phyloP scores from a whole-genome alignment of 2,797 vertebrate species.

The Falco cherrug region DNA sequence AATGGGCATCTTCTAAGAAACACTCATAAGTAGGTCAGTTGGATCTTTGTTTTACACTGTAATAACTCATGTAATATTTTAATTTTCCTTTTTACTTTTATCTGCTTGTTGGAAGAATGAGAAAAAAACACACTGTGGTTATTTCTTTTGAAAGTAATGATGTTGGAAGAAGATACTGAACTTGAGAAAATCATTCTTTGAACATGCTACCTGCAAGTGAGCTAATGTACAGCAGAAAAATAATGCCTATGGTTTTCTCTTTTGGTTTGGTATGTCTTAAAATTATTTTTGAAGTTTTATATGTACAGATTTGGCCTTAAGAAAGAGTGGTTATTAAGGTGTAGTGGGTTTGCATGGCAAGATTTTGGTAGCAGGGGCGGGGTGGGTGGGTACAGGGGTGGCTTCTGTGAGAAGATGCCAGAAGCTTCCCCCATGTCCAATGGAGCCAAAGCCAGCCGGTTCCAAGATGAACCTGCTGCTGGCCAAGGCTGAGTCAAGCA shows the following conservation, averaged over 20 bases:
- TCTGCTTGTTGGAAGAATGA: neutral
- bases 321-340: neutral
- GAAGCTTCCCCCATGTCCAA: no score
- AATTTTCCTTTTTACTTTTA: neutral
- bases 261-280: neutral
- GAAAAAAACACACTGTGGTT: neutral
- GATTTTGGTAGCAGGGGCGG: no score
- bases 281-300: neutral
- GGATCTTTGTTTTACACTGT: neutral
- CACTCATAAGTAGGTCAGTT: neutral
- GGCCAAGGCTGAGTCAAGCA: no score
- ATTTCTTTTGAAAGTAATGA: neutral
- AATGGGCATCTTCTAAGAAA: neutral
- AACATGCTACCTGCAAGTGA: neutral
- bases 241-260: fast-evolving
- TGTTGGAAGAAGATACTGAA: neutral
- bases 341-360: no score
- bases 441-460: no score
- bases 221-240: neutral
- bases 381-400: no score
- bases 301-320: neutral
- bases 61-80: neutral
- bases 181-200: neutral
- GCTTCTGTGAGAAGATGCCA: no score
- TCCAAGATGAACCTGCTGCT: no score